A percentile compares a stretch with the other conserved stretches of the same genome.
phyloP scores from a whole-genome alignment of 2,113 vertebrate species.

The Neodon shergylaensis region DNA sequence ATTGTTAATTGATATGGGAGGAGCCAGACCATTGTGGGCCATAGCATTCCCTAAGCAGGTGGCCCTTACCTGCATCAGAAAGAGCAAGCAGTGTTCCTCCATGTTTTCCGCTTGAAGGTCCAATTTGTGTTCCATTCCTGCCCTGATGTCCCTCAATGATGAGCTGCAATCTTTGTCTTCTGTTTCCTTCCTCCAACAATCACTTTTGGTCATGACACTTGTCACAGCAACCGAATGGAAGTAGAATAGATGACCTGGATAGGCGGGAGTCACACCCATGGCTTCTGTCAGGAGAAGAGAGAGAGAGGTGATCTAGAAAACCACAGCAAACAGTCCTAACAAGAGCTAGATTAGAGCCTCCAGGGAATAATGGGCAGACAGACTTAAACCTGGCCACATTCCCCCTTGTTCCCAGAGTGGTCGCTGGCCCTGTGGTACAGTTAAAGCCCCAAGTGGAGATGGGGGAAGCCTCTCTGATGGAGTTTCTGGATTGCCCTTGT shows the following conservation, averaged over 20 bases:
- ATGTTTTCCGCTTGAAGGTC: not conserved
- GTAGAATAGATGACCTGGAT: not conserved
- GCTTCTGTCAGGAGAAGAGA: not conserved
- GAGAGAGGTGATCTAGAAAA: not conserved
- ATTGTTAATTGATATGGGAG: not conserved
- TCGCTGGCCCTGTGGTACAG: no score
- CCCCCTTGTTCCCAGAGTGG: not conserved
- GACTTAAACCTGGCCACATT: not conserved
- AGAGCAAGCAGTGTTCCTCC: not conserved
- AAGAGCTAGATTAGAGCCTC: not conserved
- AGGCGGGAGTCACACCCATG: not conserved
- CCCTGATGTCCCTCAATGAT: not conserved
- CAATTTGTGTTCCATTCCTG: not conserved
- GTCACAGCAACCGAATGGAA: not conserved
- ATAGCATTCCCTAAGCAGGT: not conserved
- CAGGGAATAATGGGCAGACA: not conserved
- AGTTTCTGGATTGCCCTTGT: not conserved
- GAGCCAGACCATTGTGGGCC: no score
- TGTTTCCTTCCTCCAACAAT: not conserved
- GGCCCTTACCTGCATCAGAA: not conserved
- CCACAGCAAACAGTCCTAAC: no score
- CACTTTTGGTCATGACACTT: not conserved
- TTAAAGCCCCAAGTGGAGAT: not conserved
- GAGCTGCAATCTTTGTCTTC: not conserved
- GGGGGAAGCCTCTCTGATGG: not conserved